Conservation (phyloP, 2,888 invertebrate species). For the Selenia dentaria region DNA sequence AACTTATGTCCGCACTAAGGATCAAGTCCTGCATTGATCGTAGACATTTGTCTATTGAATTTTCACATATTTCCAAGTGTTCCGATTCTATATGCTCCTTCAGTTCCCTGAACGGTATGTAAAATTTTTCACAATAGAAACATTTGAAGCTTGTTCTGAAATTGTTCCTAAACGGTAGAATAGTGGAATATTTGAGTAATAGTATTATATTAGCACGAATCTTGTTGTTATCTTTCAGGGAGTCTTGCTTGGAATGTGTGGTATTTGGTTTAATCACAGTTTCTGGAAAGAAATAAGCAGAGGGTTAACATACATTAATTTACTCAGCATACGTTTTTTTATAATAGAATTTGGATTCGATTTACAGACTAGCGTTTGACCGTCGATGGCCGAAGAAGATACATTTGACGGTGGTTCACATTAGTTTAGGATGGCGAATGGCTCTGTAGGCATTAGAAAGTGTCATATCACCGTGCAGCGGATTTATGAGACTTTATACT, state of each 20-base stretch:
- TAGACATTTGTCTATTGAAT: slow-evolving; percentile 15
- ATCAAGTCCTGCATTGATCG: slow-evolving; percentile 35
- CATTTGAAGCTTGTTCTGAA: slow-evolving; percentile 25
- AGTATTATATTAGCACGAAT: slow-evolving; percentile 11
- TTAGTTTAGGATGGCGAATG: too few relatives aligned
- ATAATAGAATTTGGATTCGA: too few relatives aligned
- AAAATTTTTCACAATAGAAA: slow-evolving; percentile 33
- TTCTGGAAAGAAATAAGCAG: too few relatives aligned
- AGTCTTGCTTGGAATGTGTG: slow-evolving; percentile 1
- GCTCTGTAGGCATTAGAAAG: too few relatives aligned
- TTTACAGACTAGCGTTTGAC: too few relatives aligned
- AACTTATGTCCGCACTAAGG: slow-evolving; percentile 39
- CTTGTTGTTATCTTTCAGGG: slow-evolving; percentile 13
- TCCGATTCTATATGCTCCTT: slow-evolving; percentile 20
- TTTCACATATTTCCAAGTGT: slow-evolving; percentile 16
- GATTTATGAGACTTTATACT: too few relatives aligned
- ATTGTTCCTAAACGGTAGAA: slow-evolving; percentile 19
- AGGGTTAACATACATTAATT: too few relatives aligned
- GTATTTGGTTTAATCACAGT: neutral
- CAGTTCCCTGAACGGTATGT: slow-evolving; percentile 28
- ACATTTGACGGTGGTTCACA: too few relatives aligned
- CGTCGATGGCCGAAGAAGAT: too few relatives aligned
- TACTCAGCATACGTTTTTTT: too few relatives aligned
- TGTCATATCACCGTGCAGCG: too few relatives aligned
- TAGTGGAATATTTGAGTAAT: slow-evolving; percentile 9